phyloP scores from a whole-genome alignment of 2,113 vertebrate species.

The Cromileptes altivelis region DNA sequence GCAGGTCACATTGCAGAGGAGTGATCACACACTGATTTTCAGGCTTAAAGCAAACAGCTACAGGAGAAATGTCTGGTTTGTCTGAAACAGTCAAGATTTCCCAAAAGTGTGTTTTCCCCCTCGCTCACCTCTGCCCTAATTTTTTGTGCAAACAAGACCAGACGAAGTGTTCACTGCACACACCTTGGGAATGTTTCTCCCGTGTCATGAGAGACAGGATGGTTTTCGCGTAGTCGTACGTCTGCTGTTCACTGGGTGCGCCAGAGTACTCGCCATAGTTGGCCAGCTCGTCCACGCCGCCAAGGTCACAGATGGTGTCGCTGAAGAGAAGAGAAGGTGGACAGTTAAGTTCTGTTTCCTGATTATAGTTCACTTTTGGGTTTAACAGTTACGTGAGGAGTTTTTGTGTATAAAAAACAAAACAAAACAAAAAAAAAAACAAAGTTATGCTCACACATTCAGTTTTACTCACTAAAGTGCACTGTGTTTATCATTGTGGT shows the following conservation, averaged over 20 bases:
- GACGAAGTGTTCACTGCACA: conserved; percentile 39
- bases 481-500: background rate
- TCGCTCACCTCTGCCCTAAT: conserved; percentile 1
- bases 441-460: background rate
- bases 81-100: background rate
- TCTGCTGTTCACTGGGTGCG: conserved; percentile 97
- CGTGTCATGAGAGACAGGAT: conserved; percentile 98
- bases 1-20: background rate
- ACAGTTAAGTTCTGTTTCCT: background rate
- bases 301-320: conserved; percentile 98
- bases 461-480: background rate
- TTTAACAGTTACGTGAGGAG: background rate
- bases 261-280: conserved; percentile 98
- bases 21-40: background rate
- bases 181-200: conserved; percentile 92
- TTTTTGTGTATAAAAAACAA: background rate
- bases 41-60: background rate
- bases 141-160: background rate
- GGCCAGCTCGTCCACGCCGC: conserved; percentile 95
- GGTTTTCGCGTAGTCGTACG: conserved; percentile 98
- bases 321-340: conserved; percentile 71
- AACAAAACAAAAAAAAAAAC: no score
- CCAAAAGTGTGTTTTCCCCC: background rate
- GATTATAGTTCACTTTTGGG: background rate
- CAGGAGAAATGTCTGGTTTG: background rate